Evolutionary conservation across 2,888 invertebrate species (phyloP), one percentile per base, ranked within the genome.

Genomic region (Masnerella sp.): DNA sequence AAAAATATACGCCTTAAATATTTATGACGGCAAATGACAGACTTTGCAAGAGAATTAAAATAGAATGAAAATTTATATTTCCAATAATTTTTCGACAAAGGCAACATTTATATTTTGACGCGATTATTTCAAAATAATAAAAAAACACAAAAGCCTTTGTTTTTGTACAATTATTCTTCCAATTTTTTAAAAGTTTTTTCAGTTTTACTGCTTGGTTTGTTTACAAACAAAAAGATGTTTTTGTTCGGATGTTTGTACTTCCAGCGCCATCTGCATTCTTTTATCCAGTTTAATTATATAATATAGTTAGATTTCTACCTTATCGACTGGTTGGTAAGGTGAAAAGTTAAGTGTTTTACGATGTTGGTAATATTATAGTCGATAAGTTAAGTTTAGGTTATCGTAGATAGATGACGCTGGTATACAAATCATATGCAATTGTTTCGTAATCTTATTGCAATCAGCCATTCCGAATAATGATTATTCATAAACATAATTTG

Each of bases 401-500:
- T 32, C 14, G 5, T 12, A 4, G 12, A 12, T 12, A 34, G 2
- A 12, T 11, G 12, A 4, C 14, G 34, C 14, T n/a, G n/a, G n/a
- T n/a, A n/a, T n/a, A n/a, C n/a, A n/a, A n/a, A n/a, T n/a, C n/a
- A n/a, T n/a, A n/a, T n/a, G n/a, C n/a, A n/a, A n/a, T n/a, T n/a
- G n/a, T 25, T 5, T 11, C 12, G 22, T 22, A 43, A 43, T 43
- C 8, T 22, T 22, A 22, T 22, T 43, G 8, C 12, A 11, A 43
- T 12, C 8, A 43, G 12, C 14, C 2, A n/a, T 12, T 11, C 42
- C 14, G 34, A 9, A 11, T 12, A 11, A 43, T 47, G 47, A 20
- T 47, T 47, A 47, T 51, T 52, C 15, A 52, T 38, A 38, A 22
- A 12, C 5, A 12, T 52, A 12, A 40, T 40, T 54, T 42, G 34